A percentile compares a stretch with the other conserved stretches of the same genome.
phyloP scores from a whole-genome alignment of 2,113 vertebrate species.

The Prietella phreatophila region DNA sequence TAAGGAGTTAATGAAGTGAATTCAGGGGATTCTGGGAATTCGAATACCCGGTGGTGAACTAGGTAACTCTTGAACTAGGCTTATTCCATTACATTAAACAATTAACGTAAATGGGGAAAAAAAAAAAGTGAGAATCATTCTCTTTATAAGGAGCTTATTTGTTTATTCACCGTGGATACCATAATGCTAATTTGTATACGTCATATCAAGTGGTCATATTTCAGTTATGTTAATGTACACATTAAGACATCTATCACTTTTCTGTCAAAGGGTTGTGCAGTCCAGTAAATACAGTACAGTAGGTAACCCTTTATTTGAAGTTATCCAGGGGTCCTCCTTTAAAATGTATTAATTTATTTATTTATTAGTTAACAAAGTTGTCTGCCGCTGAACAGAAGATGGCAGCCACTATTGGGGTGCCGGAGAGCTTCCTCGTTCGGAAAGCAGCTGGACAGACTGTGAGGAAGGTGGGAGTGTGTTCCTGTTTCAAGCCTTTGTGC shows the following conservation, averaged over 20 bases:
- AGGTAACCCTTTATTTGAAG: not conserved
- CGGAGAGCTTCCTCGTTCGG: constrained; percentile 86
- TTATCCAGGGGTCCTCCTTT: not conserved
- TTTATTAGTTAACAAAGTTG: constrained; percentile 79
- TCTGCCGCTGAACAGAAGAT: constrained; percentile 85
- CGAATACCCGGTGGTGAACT: not conserved
- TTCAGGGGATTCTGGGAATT: not conserved
- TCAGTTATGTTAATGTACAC: not conserved
- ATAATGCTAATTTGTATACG: not conserved
- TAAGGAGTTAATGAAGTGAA: not conserved
- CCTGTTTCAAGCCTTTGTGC: not conserved
- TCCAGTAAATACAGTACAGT: not conserved
- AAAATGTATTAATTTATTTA: not conserved
- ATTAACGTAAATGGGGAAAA: not conserved
- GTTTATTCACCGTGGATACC: not conserved
- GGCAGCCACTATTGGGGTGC: constrained; percentile 79
- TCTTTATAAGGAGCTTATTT: not conserved
- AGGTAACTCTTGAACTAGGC: not conserved
- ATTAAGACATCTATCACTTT: not conserved
- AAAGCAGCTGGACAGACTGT: constrained; percentile 89
- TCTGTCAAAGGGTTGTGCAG: not conserved
- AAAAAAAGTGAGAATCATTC: not conserved
- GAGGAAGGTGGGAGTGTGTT: constrained; percentile 76
- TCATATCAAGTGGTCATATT: not conserved
- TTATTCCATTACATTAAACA: not conserved